A percentile compares a stretch with the other conserved stretches of the same genome.
phyloP scores from a whole-genome alignment of 2,113 vertebrate species.

The Microcebus lehilahytsara region DNA sequence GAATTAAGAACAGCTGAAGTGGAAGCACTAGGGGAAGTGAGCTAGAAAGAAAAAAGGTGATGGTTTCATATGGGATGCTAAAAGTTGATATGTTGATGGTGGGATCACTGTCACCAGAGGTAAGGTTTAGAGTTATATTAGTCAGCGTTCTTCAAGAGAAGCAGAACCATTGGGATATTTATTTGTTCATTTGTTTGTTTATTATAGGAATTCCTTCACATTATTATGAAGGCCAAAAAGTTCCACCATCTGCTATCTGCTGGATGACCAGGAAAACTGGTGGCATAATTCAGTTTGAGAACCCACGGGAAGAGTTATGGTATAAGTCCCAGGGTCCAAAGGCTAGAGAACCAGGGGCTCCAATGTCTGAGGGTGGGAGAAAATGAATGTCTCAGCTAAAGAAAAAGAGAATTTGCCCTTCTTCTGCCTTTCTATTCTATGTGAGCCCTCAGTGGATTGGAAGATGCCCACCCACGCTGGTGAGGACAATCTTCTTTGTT shows the following conservation, averaged over 20 bases:
- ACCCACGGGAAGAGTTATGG: not conserved
- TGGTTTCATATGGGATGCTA: not conserved
- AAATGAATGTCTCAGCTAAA: not conserved
- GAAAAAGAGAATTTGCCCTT: not conserved
- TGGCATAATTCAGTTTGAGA: not conserved
- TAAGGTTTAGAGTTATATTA: too few relatives aligned
- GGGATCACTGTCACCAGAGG: not conserved
- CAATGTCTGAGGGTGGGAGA: not conserved
- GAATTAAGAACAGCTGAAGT: not conserved
- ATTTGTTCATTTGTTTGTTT: too few relatives aligned
- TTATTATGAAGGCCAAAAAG: not conserved
- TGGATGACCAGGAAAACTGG: not conserved
- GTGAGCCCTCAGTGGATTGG: not conserved
- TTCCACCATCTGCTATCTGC: not conserved
- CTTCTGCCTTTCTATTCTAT: not conserved
- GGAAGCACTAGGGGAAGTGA: not conserved
- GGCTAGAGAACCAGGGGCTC: not conserved
- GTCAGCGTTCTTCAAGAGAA: not conserved
- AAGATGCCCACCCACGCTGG: not conserved
- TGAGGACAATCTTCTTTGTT: not conserved
- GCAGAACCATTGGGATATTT: not conserved
- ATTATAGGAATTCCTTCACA: not conserved
- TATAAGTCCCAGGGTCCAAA: not conserved
- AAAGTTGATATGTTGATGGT: not conserved
- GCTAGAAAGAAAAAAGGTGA: not conserved